These are phyloP conservation scores for Gopherus evgoodei DNA, from an alignment of 2,113 vertebrate genomes.

Conservation along the genomic window DNA sequence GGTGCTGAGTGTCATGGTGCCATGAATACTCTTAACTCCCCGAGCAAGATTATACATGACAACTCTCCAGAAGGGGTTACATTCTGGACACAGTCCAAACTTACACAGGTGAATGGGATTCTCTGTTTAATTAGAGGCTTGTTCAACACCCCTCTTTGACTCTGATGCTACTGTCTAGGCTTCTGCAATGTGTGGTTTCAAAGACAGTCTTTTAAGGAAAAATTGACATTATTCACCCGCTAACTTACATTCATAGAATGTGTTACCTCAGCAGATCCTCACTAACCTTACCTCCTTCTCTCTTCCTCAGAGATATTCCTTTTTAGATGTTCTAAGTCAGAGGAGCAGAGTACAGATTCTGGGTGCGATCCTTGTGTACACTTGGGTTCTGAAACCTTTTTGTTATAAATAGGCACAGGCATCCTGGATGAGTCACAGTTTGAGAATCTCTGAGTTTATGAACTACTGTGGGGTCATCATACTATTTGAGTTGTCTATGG, in stretches of 20 bases:
- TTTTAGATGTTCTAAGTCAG: background rate
- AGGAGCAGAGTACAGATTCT: background rate
- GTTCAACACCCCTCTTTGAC: background rate
- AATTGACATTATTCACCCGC: background rate
- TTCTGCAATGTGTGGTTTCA: background rate
- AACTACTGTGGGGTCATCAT: background rate
- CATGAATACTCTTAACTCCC: background rate
- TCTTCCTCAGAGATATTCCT: background rate
- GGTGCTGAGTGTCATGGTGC: background rate
- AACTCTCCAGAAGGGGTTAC: background rate
- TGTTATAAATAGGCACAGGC: background rate
- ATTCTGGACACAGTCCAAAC: accelerated
- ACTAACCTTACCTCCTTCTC: background rate
- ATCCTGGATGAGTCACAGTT: background rate
- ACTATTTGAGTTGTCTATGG: background rate
- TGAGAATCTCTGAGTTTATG: background rate
- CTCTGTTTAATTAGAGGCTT: accelerated
- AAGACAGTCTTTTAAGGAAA: background rate
- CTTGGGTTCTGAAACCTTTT: background rate
- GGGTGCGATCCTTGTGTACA: background rate
- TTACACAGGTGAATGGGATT: background rate
- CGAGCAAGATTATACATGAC: background rate
- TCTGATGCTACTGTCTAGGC: background rate
- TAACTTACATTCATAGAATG: background rate
- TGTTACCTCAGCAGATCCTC: background rate